A percentile compares a stretch with the other conserved stretches of the same genome.
phyloP scores from a whole-genome alignment of 2,888 invertebrate genomes.

The Mesoligia furuncula region DNA sequence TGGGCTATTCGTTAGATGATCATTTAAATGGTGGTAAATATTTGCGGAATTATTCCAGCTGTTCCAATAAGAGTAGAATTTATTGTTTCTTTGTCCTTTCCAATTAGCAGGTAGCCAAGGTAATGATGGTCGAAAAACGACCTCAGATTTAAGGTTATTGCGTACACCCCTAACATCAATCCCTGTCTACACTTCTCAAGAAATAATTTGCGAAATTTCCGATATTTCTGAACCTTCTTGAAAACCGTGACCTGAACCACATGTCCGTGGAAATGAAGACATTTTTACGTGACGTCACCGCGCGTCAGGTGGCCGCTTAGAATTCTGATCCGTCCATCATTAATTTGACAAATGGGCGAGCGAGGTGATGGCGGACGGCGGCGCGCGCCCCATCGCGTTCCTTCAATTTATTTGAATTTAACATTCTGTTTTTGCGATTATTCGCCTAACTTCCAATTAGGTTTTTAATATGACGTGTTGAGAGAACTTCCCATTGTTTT shows the following conservation, averaged over 20 bases:
- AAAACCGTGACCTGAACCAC: constrained; percentile 38
- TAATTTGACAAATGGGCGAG: constrained; percentile 87
- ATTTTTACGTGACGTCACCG: constrained; percentile 65
- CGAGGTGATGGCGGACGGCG: constrained; percentile 71
- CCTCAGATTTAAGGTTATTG: constrained; percentile 10
- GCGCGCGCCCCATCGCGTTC: constrained; percentile 69
- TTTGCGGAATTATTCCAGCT: constrained; percentile 33
- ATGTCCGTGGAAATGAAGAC: constrained; percentile 63
- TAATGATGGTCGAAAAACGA: constrained; percentile 16
- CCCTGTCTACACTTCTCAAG: constrained; percentile 26
- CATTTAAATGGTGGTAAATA: constrained; percentile 46
- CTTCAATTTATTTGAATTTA: constrained; percentile 76
- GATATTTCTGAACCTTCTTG: constrained; percentile 21
- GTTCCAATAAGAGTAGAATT: constrained; percentile 29
- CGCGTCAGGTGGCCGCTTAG: constrained; percentile 76
- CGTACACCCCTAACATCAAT: constrained; percentile 36
- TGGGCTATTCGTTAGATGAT: constrained; percentile 39
- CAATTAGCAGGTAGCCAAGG: constrained; percentile 24
- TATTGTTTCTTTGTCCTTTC: constrained; percentile 30
- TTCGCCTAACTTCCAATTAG: constrained; percentile 70
- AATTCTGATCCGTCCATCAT: constrained; percentile 85
- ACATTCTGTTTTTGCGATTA: constrained; percentile 73
- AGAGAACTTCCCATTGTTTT: constrained; percentile 47
- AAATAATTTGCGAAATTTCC: constrained; percentile 39
- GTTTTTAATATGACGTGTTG: constrained; percentile 67